A percentile compares a stretch with the other conserved stretches of the same genome.
Conservation (phyloP, 2,113 vertebrate species). For the Lamprotornis superbus region DNA sequence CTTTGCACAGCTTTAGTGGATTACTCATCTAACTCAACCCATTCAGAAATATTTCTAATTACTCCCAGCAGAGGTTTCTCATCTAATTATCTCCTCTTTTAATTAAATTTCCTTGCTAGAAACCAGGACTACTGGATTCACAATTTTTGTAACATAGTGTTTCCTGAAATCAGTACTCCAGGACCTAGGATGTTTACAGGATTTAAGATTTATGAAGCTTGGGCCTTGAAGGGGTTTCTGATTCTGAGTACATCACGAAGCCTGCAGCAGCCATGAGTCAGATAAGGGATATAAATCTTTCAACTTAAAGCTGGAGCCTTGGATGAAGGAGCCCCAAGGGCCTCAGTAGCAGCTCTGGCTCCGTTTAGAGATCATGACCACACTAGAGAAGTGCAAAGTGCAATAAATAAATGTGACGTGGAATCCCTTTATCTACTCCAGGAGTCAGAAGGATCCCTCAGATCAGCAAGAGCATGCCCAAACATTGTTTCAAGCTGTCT, state of each 20-base stretch:
- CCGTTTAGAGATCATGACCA: not conserved
- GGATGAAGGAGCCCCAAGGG: not conserved
- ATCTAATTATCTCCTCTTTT: not conserved
- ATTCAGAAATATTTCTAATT: slow-evolving; percentile 15
- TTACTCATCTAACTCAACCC: not conserved
- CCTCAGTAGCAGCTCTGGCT: not conserved
- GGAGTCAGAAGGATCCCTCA: not conserved
- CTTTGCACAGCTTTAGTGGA: not conserved
- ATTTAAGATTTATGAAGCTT: not conserved
- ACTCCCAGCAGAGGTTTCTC: not conserved
- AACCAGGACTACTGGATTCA: not conserved
- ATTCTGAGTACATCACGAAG: not conserved
- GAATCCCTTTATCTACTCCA: not conserved
- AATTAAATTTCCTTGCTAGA: not conserved
- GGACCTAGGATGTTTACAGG: not conserved
- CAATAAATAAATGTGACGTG: not conserved
- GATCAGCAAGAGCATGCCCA: not conserved
- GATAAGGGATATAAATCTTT: not conserved
- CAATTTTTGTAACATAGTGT: not conserved
- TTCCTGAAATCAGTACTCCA: not conserved
- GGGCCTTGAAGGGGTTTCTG: not conserved
- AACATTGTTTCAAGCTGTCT: not conserved
- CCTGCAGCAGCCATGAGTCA: not conserved
- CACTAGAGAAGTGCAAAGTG: not conserved
- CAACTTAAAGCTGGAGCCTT: not conserved